These are phyloP conservation scores for Eriocheir sinensis DNA, from an alignment of 1,140 invertebrate species.

Conservation along the genomic window DNA sequence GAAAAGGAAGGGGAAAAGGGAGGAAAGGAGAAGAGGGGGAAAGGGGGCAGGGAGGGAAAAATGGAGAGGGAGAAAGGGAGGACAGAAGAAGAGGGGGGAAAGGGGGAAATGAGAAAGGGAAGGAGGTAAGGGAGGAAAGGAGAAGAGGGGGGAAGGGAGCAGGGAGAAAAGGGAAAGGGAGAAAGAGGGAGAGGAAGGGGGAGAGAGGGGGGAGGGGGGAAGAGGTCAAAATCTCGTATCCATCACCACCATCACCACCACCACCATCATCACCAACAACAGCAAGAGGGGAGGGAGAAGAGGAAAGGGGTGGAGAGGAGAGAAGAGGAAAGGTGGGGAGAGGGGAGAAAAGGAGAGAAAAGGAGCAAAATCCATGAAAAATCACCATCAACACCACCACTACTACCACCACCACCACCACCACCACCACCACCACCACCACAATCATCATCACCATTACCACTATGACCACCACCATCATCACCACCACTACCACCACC, in stretches of 20 bases:
- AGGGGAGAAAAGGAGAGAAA: too few relatives aligned
- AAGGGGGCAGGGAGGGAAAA: neutral
- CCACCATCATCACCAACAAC: too few relatives aligned
- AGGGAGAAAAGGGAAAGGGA: neutral
- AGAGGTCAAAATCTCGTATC: neutral
- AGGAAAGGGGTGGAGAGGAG: too few relatives aligned
- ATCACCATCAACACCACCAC: neutral
- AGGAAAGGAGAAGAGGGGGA: too few relatives aligned
- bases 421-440: neutral
- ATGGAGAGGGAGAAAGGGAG: neutral
- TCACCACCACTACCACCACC: neutral
- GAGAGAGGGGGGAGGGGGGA: neutral
- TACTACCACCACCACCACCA: neutral
- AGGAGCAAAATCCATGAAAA: too few relatives aligned
- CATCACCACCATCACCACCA: neutral
- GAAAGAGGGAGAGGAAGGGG: neutral
- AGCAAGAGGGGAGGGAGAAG: too few relatives aligned
- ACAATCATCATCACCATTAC: neutral
- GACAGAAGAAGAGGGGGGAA: neutral
- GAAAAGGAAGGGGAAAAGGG: too few relatives aligned
- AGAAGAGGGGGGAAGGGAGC: neutral
- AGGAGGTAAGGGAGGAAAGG: neutral
- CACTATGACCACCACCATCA: neutral
- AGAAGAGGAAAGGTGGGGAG: too few relatives aligned
- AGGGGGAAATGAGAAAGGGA: neutral